Evolutionary conservation across 1,140 invertebrate species (phyloP).

Genomic region (Drosophila paulistorum): DNA sequence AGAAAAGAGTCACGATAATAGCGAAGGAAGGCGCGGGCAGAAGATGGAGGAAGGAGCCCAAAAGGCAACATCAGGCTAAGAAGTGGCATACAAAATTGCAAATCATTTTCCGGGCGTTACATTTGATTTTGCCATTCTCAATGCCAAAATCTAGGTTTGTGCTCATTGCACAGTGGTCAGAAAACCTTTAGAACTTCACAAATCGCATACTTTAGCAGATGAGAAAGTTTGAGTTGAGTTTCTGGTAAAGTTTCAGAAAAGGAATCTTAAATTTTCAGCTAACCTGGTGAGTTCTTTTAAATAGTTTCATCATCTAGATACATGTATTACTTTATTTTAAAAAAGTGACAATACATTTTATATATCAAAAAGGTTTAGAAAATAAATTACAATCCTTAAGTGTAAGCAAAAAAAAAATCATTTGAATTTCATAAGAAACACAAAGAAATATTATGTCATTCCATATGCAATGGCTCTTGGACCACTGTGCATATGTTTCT

Average conservation of each 20-base stretch:
- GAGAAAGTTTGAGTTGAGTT: no score
- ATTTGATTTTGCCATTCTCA: conserved; percentile 51
- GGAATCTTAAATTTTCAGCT: no score
- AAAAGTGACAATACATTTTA: no score
- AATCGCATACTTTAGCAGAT: not conserved
- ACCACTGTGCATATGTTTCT: conserved; percentile 34
- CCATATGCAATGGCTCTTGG: not conserved
- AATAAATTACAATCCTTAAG: no score
- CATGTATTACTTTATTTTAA: not conserved
- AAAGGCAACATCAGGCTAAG: conserved; percentile 6
- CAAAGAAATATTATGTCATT: conserved; percentile 14
- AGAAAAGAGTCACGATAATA: not conserved
- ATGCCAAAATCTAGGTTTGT: conserved; percentile 11
- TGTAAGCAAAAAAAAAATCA: not conserved
- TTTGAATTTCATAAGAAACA: not conserved
- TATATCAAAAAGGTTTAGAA: no score
- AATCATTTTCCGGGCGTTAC: conserved; percentile 67
- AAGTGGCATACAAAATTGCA: conserved; percentile 43
- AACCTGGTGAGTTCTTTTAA: no score
- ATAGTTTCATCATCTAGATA: no score
- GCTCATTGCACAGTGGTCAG: conserved; percentile 40
- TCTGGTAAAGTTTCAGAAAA: no score
- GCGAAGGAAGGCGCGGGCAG: not conserved
- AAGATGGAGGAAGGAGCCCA: not conserved
- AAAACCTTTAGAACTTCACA: not conserved